Base-by-base conservation (phyloP, 37 sponge, comb jelly and placozoan species). In the Ianthella basta region DNA sequence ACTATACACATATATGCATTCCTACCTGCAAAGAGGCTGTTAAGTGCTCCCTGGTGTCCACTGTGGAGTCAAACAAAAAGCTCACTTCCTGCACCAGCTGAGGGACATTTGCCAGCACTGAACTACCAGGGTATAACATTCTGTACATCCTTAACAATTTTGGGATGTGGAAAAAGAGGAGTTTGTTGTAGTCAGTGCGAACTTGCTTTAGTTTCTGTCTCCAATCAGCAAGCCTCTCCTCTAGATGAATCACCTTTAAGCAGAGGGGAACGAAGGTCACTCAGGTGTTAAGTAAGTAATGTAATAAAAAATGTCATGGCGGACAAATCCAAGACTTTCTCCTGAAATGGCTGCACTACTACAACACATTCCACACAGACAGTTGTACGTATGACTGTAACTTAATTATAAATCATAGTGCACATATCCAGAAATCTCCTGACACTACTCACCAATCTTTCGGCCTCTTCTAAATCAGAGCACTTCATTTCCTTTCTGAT, bases 91-190 rank as follows among this genome's bases (percentile, higher is more conserved):
- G 55, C 21, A 88, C 56, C n/a, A 88, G 34, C 34, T 18, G 33
- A 1, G 19, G 29, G 1, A n/a, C 70, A 69, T 32, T 69, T 6
- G 33, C 70, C 19, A 30, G 33, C 35, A 34, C 4, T 37, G 35
- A 70, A 70, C 19, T 19, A 24, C 64, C 64, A 21, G 18, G 4
- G 20, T 10, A 25, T 34, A 92, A 68, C 30, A 66, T 75, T 5
- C 29, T 0, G 56, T 75, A 87, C 55, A 93, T 85, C 18, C 38
- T 32, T 24, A 86, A 70, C 34, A 89, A 61, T 63, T 93, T 93
- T 5, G 89, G 92, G 5, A 95, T 72, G 38, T 78, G 84, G 40
- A 92, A 89, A 79, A 89, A 89, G 68, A 95, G 88, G 27, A 95
- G 86, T 85, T 86, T 67, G 29, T 60, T 38, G 50, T 86, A 89